Percentiles rank a stretch among this genome's conserved stretches.
These are phyloP conservation scores for Nudaria mundana DNA, from an alignment of 2,888 invertebrate species.

Conservation along the genomic window DNA sequence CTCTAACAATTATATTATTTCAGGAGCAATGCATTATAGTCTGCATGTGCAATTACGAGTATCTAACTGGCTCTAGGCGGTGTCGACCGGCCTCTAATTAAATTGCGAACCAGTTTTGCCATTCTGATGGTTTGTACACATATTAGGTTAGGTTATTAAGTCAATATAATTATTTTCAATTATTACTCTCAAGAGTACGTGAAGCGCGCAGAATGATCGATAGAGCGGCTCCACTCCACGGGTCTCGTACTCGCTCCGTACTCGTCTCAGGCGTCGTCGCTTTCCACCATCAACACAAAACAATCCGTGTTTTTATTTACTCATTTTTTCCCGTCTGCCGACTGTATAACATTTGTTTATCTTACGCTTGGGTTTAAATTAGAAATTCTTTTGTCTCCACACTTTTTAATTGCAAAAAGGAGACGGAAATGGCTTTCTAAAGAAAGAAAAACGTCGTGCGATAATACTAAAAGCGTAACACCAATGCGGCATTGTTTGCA, in stretches of 20 bases:
- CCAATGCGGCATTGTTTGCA: conserved; percentile 27
- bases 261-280: conserved; percentile 31
- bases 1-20: conserved; percentile 4
- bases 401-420: conserved; percentile 67
- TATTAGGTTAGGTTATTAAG: conserved; percentile 32
- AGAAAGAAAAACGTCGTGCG: conserved; percentile 43
- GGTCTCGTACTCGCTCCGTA: conserved; percentile 17
- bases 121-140: conserved; percentile 27
- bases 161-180: conserved; percentile 33
- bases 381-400: conserved; percentile 71
- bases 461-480: conserved; percentile 38
- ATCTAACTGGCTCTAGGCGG: too few species aligned
- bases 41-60: not conserved
- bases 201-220: conserved; percentile 26
- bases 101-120: conserved; percentile 29
- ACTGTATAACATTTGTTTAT: conserved; percentile 66
- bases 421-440: conserved; percentile 54
- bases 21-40: not conserved
- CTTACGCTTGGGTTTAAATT: conserved; percentile 64
- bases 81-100: conserved; percentile 21
- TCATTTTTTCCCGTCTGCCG: conserved; percentile 59
- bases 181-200: conserved; percentile 17
- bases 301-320: conserved; percentile 45
- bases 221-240: conserved; percentile 13
- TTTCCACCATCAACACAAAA: conserved; percentile 50